Conservation (phyloP, 2,888 invertebrate species). For the Philopedon plagiatum region DNA sequence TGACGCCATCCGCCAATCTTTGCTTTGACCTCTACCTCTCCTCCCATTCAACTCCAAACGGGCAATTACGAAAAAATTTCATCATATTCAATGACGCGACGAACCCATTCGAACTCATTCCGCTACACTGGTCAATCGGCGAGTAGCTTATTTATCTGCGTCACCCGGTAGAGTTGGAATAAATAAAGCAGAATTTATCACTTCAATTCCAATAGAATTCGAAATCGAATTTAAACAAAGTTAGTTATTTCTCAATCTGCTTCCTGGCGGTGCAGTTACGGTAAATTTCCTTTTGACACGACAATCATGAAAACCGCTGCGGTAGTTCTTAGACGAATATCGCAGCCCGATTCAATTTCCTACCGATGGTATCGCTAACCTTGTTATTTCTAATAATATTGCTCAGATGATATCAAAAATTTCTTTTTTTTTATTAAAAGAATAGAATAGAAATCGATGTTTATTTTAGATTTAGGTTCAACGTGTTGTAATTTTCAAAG, state of each 20-base stretch:
- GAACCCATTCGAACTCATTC: too few relatives aligned
- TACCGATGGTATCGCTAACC: constrained; percentile 20
- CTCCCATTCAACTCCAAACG: too few relatives aligned
- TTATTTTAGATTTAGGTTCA: neutral
- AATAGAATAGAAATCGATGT: constrained; percentile 7
- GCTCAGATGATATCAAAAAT: constrained; percentile 7
- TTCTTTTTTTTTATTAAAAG: neutral
- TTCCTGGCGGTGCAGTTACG: constrained; percentile 21
- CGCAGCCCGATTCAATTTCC: constrained; percentile 25
- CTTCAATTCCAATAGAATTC: constrained; percentile 11
- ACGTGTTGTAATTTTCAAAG: neutral
- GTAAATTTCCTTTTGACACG: constrained; percentile 37
- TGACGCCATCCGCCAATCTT: too few relatives aligned
- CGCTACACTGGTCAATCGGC: too few relatives aligned
- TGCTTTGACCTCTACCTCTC: too few relatives aligned
- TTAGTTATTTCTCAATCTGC: constrained; percentile 42
- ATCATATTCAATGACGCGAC: too few relatives aligned
- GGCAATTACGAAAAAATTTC: too few relatives aligned
- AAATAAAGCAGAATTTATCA: constrained; percentile 25
- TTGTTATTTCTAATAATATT: constrained; percentile 22
- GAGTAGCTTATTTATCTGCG: neutral
- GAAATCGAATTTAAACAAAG: constrained; percentile 40
- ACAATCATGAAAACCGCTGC: constrained; percentile 30
- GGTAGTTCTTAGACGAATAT: constrained; percentile 20
- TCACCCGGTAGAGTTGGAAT: constrained; percentile 4